Conservation (phyloP, 1,140 invertebrate species). For the Harlomillsia oculata region DNA sequence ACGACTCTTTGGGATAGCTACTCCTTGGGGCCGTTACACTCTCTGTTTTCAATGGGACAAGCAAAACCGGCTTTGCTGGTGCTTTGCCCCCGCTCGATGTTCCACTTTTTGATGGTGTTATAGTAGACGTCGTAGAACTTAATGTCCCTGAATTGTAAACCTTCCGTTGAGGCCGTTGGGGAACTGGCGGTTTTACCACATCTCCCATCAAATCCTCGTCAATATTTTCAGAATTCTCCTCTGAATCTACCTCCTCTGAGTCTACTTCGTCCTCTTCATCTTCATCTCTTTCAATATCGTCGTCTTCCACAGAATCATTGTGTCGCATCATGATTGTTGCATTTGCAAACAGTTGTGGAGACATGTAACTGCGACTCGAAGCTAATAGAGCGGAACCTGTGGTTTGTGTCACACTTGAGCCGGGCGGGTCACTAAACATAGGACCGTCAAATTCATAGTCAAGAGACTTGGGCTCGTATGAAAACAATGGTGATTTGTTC, state of each 20-base stretch:
- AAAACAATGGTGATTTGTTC: conserved; percentile 19
- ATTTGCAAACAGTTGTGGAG: conserved; percentile 1
- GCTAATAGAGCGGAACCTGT: not conserved
- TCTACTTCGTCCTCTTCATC: conserved; percentile 1
- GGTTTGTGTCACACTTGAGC: not conserved
- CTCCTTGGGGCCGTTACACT: conserved; percentile 24
- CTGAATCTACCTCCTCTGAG: conserved; percentile 2
- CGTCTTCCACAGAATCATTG: not conserved
- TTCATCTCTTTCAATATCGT: not conserved
- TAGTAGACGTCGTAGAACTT: conserved; percentile 6
- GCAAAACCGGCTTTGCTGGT: conserved; percentile 17
- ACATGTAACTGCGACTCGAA: not conserved
- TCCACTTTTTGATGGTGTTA: not conserved
- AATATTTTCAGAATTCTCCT: conserved; percentile 4
- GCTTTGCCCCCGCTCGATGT: not conserved
- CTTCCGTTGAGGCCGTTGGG: not conserved
- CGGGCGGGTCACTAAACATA: not conserved
- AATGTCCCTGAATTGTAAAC: not conserved
- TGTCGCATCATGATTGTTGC: not conserved
- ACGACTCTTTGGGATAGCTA: conserved; percentile 34
- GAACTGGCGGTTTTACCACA: not conserved
- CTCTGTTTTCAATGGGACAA: conserved; percentile 33
- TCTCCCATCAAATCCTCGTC: conserved; percentile 1
- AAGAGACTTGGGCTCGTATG: conserved; percentile 17
- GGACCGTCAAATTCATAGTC: conserved; percentile 20